phyloP scores from a whole-genome alignment of 2,797 vertebrate species.

The Tapirus indicus region DNA sequence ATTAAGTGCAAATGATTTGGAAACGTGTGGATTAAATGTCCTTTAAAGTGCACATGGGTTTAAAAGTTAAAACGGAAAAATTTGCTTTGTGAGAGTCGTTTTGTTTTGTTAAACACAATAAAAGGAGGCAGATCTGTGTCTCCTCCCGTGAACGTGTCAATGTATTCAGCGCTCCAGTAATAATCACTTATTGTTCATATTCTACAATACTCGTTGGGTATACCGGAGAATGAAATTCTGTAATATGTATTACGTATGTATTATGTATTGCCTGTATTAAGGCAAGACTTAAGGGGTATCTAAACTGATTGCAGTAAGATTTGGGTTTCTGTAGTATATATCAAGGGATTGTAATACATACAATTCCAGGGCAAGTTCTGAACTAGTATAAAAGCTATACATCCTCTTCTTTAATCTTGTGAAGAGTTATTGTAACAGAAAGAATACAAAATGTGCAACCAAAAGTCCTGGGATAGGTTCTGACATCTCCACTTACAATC shows the following conservation, averaged over 20 bases:
- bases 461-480: not conserved
- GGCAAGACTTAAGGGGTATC: not conserved
- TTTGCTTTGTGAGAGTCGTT: slow-evolving; percentile 75
- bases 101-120: slow-evolving; percentile 59
- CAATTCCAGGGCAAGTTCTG: not conserved
- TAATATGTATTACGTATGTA: not conserved
- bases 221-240: slow-evolving; percentile 46
- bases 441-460: not conserved
- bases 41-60: slow-evolving; percentile 73
- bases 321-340: not conserved
- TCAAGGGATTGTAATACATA: not conserved
- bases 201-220: slow-evolving; percentile 14
- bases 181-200: slow-evolving; percentile 62
- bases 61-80: slow-evolving; percentile 78
- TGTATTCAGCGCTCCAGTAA: slow-evolving; percentile 42
- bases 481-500: not conserved
- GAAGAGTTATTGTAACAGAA: not conserved
- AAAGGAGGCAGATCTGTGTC: slow-evolving; percentile 61
- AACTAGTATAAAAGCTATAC: not conserved
- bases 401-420: not conserved
- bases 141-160: slow-evolving; percentile 19
- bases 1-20: slow-evolving; percentile 78
- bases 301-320: not conserved
- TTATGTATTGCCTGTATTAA: not conserved
- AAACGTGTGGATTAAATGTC: slow-evolving; percentile 81